Percentiles rank a stretch among this genome's conserved stretches.
Conservation (phyloP, 2,888 invertebrate species). For the Mycalesis mineus region DNA sequence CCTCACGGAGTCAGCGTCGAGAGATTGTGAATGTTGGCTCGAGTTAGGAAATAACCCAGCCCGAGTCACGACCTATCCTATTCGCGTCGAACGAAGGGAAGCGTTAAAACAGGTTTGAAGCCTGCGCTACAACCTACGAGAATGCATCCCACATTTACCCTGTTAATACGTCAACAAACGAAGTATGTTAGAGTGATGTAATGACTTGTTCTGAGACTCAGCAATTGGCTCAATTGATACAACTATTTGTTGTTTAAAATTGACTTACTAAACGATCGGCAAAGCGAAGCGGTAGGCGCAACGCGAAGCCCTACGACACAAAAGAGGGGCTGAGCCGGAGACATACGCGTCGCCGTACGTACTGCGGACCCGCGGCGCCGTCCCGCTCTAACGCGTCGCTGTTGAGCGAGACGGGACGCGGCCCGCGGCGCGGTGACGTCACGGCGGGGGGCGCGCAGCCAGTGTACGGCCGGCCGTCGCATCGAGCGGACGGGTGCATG, state of each 20-base stretch:
- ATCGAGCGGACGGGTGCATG: slow-evolving; percentile 55
- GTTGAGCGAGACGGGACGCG: slow-evolving; percentile 27
- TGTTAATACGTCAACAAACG: background rate
- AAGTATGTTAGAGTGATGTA: slow-evolving; percentile 1
- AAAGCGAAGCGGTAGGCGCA: slow-evolving; percentile 33
- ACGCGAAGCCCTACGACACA: slow-evolving; percentile 39
- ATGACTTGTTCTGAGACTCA: background rate
- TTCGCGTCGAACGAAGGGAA: slow-evolving; percentile 14
- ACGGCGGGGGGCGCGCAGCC: slow-evolving; percentile 43
- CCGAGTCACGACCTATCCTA: slow-evolving; percentile 29
- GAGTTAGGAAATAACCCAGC: slow-evolving; percentile 24
- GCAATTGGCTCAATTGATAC: slow-evolving; percentile 22
- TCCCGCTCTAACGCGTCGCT: slow-evolving; percentile 20
- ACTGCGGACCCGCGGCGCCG: slow-evolving; percentile 35
- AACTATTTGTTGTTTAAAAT: slow-evolving; percentile 29
- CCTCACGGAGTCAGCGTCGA: background rate
- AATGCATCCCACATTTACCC: background rate
- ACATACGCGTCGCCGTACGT: slow-evolving; percentile 37
- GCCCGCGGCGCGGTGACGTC: slow-evolving; percentile 56
- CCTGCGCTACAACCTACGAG: slow-evolving; percentile 14
- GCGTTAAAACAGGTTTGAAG: slow-evolving; percentile 23
- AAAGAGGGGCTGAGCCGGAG: slow-evolving; percentile 38
- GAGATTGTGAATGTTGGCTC: slow-evolving; percentile 20
- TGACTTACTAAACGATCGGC: slow-evolving; percentile 34
- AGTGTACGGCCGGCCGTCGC: slow-evolving; percentile 66